A percentile compares a stretch with the other conserved stretches of the same genome.
phyloP scores from a whole-genome alignment of 1,140 invertebrate species.

The Temnothorax longispinosus region DNA sequence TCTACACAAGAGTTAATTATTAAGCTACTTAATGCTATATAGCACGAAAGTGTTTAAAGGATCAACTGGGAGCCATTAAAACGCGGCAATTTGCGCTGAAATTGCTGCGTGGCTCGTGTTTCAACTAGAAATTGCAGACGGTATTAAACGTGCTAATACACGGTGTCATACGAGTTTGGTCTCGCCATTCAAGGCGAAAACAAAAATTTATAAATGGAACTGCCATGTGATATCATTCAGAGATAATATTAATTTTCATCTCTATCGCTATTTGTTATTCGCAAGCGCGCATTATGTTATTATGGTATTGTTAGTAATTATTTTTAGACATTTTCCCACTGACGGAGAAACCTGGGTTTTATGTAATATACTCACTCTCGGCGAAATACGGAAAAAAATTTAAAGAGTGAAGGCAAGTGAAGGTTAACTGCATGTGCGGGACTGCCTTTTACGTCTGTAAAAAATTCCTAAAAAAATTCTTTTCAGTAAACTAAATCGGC shows the following conservation, averaged over 20 bases:
- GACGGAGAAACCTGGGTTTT: neutral
- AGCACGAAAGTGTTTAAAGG: constrained; percentile 52
- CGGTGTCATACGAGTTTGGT: neutral
- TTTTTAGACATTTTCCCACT: neutral
- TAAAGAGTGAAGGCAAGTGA: neutral
- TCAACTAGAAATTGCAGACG: constrained; percentile 46
- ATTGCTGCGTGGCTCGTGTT: constrained; percentile 45
- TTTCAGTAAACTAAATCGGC: neutral
- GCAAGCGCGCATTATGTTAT: neutral
- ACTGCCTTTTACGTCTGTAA: constrained; percentile 10
- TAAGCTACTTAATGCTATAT: constrained; percentile 54
- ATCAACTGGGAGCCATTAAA: constrained; percentile 59
- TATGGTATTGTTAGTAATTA: constrained; percentile 1
- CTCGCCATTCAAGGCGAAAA: neutral
- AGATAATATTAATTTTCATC: neutral
- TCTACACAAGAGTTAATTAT: constrained; percentile 47
- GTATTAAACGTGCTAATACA: constrained; percentile 42
- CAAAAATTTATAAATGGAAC: constrained; percentile 23
- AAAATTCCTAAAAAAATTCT: neutral
- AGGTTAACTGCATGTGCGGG: neutral
- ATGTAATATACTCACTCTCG: constrained; percentile 3
- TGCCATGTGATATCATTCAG: neutral
- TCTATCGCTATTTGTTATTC: too few relatives aligned
- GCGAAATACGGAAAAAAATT: neutral
- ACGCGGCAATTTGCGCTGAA: constrained; percentile 52